A percentile compares a stretch with the other conserved stretches of the same genome.
Conservation (phyloP, 2,888 invertebrate species). For the Chydorus sphaericus region DNA sequence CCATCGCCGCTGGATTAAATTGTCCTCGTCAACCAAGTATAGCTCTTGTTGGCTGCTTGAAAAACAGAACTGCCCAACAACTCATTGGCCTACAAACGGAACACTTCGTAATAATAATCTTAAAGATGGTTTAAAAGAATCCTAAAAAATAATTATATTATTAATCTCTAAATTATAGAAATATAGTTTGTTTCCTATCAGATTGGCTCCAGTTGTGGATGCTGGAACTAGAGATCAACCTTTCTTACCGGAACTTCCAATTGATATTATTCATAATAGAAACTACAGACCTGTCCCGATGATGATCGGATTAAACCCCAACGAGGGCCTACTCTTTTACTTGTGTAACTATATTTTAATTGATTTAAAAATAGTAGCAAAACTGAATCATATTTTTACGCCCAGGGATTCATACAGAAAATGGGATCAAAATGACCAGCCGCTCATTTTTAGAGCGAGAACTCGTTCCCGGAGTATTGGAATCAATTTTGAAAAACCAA, state of each 20-base stretch:
- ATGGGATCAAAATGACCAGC: conserved; percentile 19
- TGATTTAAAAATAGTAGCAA: not conserved
- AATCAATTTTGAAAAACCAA: conserved; percentile 16
- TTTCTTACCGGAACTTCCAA: conserved; percentile 19
- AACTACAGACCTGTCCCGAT: conserved; percentile 21
- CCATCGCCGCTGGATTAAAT: conserved; percentile 17
- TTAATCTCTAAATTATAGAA: conserved; percentile 1
- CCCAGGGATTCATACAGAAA: conserved; percentile 14
- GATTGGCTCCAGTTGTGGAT: conserved; percentile 20
- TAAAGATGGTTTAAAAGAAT: not conserved
- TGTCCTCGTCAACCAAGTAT: conserved; percentile 17
- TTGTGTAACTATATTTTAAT: not conserved
- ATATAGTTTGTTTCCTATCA: conserved; percentile 17
- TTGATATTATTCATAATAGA: conserved; percentile 19
- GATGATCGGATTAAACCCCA: conserved; percentile 18
- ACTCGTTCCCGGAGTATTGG: conserved; percentile 18
- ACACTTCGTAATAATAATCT: not conserved
- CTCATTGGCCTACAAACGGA: not conserved
- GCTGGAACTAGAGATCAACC: conserved; percentile 18
- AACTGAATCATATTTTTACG: not conserved
- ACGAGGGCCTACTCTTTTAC: conserved; percentile 18
- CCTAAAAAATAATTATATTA: not conserved
- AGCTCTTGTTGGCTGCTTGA: not conserved
- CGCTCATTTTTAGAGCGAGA: conserved; percentile 18
- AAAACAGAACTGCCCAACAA: not conserved